Evolutionary conservation across 2,113 vertebrate species (phyloP).

Genomic region (Mionectes macconnelli): DNA sequence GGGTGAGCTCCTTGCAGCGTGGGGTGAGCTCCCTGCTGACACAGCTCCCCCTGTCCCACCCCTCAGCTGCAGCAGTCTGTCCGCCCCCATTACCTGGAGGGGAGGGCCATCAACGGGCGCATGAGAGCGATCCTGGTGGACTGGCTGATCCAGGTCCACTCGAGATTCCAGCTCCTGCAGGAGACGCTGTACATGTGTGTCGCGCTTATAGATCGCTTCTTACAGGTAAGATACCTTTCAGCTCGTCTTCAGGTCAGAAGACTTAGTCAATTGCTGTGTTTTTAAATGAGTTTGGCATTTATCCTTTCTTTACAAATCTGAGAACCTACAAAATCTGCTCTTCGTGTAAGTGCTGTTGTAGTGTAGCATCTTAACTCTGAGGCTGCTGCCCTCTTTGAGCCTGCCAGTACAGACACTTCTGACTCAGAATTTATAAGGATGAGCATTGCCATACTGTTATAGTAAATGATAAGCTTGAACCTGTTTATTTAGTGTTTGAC

Average conservation of each 20-base stretch:
- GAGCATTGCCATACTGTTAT: neutral
- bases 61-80: slow-evolving; percentile 82
- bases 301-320: neutral
- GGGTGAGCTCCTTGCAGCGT: too few species aligned
- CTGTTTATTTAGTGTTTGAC: neutral
- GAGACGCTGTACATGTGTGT: slow-evolving; percentile 94
- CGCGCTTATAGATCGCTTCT: slow-evolving; percentile 88
- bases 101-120: slow-evolving; percentile 80
- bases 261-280: accelerated
- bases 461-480: neutral
- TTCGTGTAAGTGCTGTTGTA: neutral
- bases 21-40: neutral
- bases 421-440: neutral
- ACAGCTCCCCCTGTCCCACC: neutral
- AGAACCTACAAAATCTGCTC: too few species aligned
- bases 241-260: accelerated
- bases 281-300: neutral
- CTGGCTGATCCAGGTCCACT: slow-evolving; percentile 95
- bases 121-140: slow-evolving; percentile 94
- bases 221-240: slow-evolving; percentile 76
- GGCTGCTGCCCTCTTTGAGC: neutral
- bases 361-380: neutral
- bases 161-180: slow-evolving; percentile 89
- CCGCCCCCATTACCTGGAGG: slow-evolving; percentile 80
- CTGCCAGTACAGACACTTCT: neutral